Percentiles rank a stretch among this genome's conserved stretches.
These are phyloP conservation scores for Hylaeus anthracinus DNA, from an alignment of 1,140 invertebrate genomes.

Conservation along the genomic window DNA sequence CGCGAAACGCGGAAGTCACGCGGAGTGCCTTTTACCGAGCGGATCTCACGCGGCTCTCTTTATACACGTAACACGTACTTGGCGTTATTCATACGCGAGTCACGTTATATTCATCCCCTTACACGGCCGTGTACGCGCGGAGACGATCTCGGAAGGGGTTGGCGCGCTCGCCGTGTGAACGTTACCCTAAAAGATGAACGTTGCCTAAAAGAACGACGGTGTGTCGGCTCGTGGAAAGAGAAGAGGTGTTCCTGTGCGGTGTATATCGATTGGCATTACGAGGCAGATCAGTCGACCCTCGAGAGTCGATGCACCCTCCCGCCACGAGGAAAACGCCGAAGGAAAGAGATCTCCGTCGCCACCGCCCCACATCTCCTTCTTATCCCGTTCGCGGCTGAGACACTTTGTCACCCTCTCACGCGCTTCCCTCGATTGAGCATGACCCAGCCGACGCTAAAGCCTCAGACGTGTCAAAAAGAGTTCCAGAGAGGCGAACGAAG, in stretches of 20 bases:
- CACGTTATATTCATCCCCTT: slow-evolving; percentile 55
- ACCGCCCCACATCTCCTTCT: slow-evolving; percentile 22
- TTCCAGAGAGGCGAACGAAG: slow-evolving; percentile 22
- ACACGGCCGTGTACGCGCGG: not conserved
- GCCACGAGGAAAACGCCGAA: slow-evolving; percentile 46
- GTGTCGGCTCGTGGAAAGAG: slow-evolving; percentile 19
- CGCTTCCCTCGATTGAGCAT: slow-evolving; percentile 50
- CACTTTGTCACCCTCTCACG: slow-evolving; percentile 64
- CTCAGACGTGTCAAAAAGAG: slow-evolving; percentile 36
- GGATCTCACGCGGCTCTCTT: slow-evolving; percentile 42
- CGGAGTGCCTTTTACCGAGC: slow-evolving; percentile 44
- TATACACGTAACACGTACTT: slow-evolving; percentile 44
- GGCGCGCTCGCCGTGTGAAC: slow-evolving; percentile 40
- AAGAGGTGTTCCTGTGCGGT: slow-evolving; percentile 9
- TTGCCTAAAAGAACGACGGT: slow-evolving; percentile 54
- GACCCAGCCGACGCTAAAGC: slow-evolving; percentile 29
- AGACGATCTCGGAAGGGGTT: not conserved
- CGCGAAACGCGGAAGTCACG: slow-evolving; percentile 39
- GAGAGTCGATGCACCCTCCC: slow-evolving; percentile 15
- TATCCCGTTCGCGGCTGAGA: slow-evolving; percentile 50
- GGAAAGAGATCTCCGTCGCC: slow-evolving; percentile 54
- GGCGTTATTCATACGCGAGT: slow-evolving; percentile 61
- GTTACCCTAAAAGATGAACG: slow-evolving; percentile 53
- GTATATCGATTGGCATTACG: slow-evolving; percentile 65
- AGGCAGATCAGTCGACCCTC: slow-evolving; percentile 61